A percentile compares a stretch with the other conserved stretches of the same genome.
phyloP scores from a whole-genome alignment of 2,797 vertebrate genomes.

The Neoniphon sammara region DNA sequence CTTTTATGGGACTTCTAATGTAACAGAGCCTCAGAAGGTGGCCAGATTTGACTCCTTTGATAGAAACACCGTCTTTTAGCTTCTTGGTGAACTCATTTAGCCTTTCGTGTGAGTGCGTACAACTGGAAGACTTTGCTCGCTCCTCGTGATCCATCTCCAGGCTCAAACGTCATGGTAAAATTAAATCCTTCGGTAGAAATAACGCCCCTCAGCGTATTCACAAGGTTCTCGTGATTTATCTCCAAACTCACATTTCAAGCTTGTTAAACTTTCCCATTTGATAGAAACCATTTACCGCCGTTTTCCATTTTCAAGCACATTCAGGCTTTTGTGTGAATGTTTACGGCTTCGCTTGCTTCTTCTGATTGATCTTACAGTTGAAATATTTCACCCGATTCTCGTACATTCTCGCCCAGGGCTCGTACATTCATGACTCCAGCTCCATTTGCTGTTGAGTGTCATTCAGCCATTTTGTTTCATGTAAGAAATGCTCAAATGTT shows the following conservation, averaged over 20 bases:
- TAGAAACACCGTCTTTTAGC: too few species aligned
- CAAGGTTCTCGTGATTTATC: neutral
- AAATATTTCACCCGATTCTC: neutral
- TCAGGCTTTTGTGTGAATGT: neutral
- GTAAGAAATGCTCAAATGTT: conserved; percentile 18
- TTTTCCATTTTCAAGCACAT: neutral
- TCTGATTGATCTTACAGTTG: neutral
- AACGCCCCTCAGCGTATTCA: neutral
- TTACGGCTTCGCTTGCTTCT: neutral
- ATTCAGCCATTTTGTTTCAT: neutral
- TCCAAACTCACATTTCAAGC: too few species aligned
- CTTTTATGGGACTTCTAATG: conserved; percentile 12
- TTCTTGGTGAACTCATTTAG: conserved; percentile 4
- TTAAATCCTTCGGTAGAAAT: neutral
- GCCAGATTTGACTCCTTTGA: neutral
- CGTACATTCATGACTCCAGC: neutral
- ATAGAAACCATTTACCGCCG: neutral
- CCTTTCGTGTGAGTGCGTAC: conserved; percentile 1
- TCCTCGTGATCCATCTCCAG: neutral
- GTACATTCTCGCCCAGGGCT: neutral
- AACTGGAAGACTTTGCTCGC: neutral
- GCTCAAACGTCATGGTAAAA: neutral
- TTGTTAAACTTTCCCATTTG: too few species aligned
- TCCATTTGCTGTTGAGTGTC: neutral
- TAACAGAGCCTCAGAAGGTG: neutral